Base-by-base conservation (phyloP, 2,113 vertebrate species). In the Actenoides hombroni region DNA sequence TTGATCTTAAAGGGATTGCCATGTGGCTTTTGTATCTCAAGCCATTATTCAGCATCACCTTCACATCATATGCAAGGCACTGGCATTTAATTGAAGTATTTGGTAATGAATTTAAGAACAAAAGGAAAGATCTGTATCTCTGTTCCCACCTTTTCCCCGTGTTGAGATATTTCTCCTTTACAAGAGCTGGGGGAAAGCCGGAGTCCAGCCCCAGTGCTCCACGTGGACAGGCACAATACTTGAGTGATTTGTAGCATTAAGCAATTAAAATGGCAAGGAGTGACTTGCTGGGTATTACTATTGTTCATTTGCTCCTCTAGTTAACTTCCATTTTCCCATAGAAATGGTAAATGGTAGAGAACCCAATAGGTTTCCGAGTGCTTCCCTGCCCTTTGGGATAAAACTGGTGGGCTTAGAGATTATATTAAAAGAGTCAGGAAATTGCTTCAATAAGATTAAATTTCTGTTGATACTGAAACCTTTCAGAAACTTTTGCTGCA, bases 371-470 rank as follows among this genome's bases (percentile, higher is more conserved):
- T 87, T 94, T 88, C 71, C 33, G 71, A 84, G 81, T 51, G 39
- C 71, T 91, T 92, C 65, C 48, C 33, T 51, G 69, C 26, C 74
- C 48, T 79, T 79, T 35, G 44, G 69, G 53, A 51, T 84, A 82
- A 91, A 94, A 84, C 61, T 56, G 13, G 57, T 71, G 35, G 56
- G 39, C 75, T 92, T 82, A 75, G 51, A 71, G 54, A 39, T 81
- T 33, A 94, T 80, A 75, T 83, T 90, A 81, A 95, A 67, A 88
- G 74, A 64, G 40, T 63, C 56, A 64, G 61, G 7, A 88, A 95
- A 92, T 68, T 71, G 68, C 79, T 85, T 91, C 91, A 89, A 78
- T 69, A 70, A 83, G 26, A 24, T 90, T 60, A 92, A 90, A 93
- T 68, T 90, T 88, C 75, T 95, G 64, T 83, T 88, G 88, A 86